A percentile compares a stretch with the other conserved stretches of the same genome.
phyloP scores from a whole-genome alignment of 2,113 vertebrate genomes.

The Crotalus helleri region DNA sequence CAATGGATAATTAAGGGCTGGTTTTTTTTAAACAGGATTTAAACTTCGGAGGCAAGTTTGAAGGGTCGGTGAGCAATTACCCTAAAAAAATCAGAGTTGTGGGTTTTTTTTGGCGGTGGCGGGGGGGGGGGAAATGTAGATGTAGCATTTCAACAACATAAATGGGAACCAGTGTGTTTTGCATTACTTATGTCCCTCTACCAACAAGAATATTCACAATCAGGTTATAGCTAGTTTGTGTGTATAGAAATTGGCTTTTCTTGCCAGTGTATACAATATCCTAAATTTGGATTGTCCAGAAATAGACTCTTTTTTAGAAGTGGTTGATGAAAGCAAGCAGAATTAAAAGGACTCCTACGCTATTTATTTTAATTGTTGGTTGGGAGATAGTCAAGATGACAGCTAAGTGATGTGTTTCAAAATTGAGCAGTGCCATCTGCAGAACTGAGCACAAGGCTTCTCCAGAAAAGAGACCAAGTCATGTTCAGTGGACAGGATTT shows the following conservation, averaged over 20 bases:
- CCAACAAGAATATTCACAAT: background rate
- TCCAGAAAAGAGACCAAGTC: background rate
- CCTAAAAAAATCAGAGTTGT: background rate
- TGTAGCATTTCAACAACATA: background rate
- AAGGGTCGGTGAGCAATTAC: background rate
- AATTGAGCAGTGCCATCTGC: background rate
- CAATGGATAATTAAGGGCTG: background rate
- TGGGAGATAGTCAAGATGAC: background rate
- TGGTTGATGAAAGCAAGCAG: background rate
- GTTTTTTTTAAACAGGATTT: too few species aligned
- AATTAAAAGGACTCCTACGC: background rate
- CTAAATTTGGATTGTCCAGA: background rate
- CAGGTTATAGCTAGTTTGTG: background rate
- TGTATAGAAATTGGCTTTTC: background rate
- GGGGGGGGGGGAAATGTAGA: too few species aligned
- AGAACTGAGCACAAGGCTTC: background rate
- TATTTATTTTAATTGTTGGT: background rate
- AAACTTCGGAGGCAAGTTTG: background rate
- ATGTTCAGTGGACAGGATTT: background rate
- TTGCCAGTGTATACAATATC: background rate
- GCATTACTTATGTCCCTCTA: background rate
- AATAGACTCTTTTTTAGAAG: background rate
- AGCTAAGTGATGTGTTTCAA: background rate
- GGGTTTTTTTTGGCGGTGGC: accelerated
- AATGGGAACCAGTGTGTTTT: background rate